phyloP scores from a whole-genome alignment of 1,140 invertebrate species.

The Bombus superbus region DNA sequence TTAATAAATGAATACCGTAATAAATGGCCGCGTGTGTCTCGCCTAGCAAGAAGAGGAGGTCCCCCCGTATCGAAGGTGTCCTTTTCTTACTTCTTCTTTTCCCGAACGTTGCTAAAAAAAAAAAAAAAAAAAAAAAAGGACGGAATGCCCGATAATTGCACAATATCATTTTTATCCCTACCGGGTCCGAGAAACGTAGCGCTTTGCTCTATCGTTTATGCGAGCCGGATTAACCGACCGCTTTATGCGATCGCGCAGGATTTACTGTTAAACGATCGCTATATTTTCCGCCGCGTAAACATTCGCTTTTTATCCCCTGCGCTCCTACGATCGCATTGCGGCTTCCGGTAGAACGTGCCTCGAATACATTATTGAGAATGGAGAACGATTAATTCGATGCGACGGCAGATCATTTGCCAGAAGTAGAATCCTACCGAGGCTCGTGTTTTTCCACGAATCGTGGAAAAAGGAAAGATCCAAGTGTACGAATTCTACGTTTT shows the following conservation, averaged over 20 bases:
- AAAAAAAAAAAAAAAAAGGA: neutral
- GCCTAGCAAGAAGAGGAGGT: slow-evolving; percentile 7
- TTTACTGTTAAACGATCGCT: slow-evolving; percentile 31
- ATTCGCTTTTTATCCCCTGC: neutral
- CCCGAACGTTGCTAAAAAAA: no score
- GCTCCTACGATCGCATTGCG: neutral
- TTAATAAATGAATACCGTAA: slow-evolving; percentile 52
- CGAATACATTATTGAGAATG: slow-evolving; percentile 10
- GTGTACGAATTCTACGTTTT: neutral
- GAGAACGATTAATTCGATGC: slow-evolving; percentile 11
- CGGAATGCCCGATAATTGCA: slow-evolving; percentile 17
- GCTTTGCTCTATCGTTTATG: neutral
- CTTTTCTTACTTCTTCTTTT: neutral
- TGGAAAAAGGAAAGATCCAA: neutral
- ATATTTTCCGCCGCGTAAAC: slow-evolving; percentile 3
- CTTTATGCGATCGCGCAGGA: slow-evolving; percentile 2
- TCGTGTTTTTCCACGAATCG: neutral
- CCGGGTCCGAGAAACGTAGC: neutral
- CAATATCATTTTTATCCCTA: slow-evolving; percentile 38
- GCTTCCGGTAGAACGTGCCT: slow-evolving; percentile 17
- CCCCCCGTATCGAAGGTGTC: neutral
- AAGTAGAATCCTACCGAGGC: neutral
- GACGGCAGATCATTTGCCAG: neutral
- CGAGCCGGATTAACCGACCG: slow-evolving; percentile 8
- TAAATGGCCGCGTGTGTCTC: slow-evolving; percentile 25